These are phyloP conservation scores for Ophioderma brevispina DNA, from an alignment of 35 echinoderm and acorn worm genomes.

Conservation along the genomic window DNA sequence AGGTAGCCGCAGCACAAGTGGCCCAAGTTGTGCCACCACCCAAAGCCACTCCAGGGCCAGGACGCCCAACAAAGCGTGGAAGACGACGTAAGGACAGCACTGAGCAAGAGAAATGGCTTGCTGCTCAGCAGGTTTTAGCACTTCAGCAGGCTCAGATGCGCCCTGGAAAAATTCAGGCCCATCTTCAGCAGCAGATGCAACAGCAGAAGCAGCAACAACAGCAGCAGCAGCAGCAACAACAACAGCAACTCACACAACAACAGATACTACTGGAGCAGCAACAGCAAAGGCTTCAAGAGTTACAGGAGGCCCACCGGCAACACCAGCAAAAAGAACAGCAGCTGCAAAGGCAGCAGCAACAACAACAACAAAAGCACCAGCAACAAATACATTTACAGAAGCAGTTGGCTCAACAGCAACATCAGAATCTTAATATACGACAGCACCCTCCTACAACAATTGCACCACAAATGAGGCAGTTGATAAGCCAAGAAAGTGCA, in stretches of 20 bases:
- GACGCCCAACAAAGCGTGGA: neutral
- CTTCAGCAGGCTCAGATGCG: neutral
- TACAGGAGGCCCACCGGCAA: neutral
- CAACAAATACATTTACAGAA: neutral
- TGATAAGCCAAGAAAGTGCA: neutral
- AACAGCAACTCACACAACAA: conserved; percentile 24
- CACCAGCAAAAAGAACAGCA: conserved; percentile 43
- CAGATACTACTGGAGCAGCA: conserved; percentile 3
- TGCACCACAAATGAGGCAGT: neutral
- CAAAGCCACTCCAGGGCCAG: neutral
- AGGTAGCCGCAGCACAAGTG: conserved; percentile 3
- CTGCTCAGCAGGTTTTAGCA: neutral
- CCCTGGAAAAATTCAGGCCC: neutral
- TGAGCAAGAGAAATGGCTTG: neutral
- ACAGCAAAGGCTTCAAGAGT: conserved; percentile 20
- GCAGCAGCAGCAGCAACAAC: conserved; percentile 15
- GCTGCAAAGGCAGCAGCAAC: neutral
- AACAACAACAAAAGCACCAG: neutral
- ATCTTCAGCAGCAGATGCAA: conserved; percentile 22
- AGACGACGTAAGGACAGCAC: neutral
- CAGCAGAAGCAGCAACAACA: conserved; percentile 33
- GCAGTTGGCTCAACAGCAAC: neutral
- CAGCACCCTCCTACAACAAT: neutral
- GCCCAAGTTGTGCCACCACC: conserved; percentile 1
- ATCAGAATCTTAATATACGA: neutral